Evolutionary conservation across 2,113 vertebrate species (phyloP).

Genomic region (Xenopus laevis): DNA sequence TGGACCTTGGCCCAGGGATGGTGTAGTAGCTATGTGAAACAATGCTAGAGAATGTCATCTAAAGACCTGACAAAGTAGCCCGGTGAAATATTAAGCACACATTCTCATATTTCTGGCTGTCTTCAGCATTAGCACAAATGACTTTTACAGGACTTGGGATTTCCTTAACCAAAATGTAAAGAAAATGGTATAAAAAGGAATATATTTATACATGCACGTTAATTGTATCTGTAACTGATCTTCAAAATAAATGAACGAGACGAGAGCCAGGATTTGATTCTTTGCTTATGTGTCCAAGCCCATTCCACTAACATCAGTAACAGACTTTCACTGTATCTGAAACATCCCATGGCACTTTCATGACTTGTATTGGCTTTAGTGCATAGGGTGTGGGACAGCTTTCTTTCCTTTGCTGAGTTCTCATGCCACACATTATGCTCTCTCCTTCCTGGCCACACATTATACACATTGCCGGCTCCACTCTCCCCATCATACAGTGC

Average conservation of each 20-base stretch:
- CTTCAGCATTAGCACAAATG: slow-evolving; percentile 42
- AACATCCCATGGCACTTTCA: not conserved
- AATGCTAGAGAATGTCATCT: slow-evolving; percentile 24
- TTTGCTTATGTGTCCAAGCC: not conserved
- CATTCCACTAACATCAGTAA: slow-evolving; percentile 14
- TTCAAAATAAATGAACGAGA: slow-evolving; percentile 31
- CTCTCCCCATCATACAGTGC: too few relatives aligned
- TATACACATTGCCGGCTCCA: too few relatives aligned
- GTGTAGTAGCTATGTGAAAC: slow-evolving; percentile 6
- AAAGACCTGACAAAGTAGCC: slow-evolving; percentile 17
- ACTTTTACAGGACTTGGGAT: slow-evolving; percentile 44
- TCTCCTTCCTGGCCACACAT: too few relatives aligned
- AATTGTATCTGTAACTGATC: slow-evolving; percentile 24
- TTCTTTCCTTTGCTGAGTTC: too few relatives aligned
- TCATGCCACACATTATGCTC: too few relatives aligned
- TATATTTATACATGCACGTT: not conserved
- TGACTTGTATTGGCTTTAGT: not conserved
- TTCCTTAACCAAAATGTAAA: slow-evolving; percentile 33
- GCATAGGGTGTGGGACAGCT: too few relatives aligned
- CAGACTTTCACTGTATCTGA: slow-evolving; percentile 20
- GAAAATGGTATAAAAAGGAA: not conserved
- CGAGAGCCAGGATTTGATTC: slow-evolving; percentile 26
- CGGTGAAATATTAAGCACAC: slow-evolving; percentile 32
- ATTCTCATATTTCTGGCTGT: slow-evolving; percentile 44
- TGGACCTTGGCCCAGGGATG: not conserved